Evolutionary conservation across 1,140 invertebrate genomes (phyloP), one percentile per base, ranked within the genome.

Genomic region (Drosophila willistoni): DNA sequence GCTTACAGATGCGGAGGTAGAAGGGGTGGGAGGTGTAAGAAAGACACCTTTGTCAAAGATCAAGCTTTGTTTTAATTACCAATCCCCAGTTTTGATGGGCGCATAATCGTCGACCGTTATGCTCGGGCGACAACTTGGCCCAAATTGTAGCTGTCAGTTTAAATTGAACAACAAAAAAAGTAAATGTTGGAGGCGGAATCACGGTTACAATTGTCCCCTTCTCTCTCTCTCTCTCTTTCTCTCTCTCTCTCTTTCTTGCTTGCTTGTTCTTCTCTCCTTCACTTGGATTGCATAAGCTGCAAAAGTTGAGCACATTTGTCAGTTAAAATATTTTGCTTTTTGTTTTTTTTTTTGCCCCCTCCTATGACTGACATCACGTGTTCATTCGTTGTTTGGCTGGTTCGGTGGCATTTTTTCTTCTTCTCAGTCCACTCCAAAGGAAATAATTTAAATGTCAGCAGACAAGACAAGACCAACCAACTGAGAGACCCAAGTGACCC

Each of bases 361-460:
- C 2, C 44, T 17, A 47, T 51, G 44, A 51, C 79, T 82, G 79
- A 81, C 73, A 81, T 78, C 79, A 83, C 77, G 81, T 83, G 81
- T 41, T 56, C 33, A 25, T 64, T 68, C 33, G 39, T 64, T 68
- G 75, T 77, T 70, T 56, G n/a, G 79, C 68, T 76, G 71, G 68
- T 73, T 83, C 82, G 72, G 79, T 86, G 82, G 82, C 82, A 86
- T 86, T 87, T 86, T 81, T n/a, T 79, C 54, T 60, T 60, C 39
- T 65, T 47, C 34, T 39, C 61, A 64, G 65, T 17, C 44, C 17
- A 22, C 44, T 51, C 56, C 67, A 69, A 29, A 29, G 71, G 56
- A 79, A 87, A 79, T 87, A 77, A 87, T 87, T 87, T 87, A 87
- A 87, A 87, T 86, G 83, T 86, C 83, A 86, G 73, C 79, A 80